phyloP scores from a whole-genome alignment of 2,797 vertebrate genomes.

The Staurois parvus region DNA sequence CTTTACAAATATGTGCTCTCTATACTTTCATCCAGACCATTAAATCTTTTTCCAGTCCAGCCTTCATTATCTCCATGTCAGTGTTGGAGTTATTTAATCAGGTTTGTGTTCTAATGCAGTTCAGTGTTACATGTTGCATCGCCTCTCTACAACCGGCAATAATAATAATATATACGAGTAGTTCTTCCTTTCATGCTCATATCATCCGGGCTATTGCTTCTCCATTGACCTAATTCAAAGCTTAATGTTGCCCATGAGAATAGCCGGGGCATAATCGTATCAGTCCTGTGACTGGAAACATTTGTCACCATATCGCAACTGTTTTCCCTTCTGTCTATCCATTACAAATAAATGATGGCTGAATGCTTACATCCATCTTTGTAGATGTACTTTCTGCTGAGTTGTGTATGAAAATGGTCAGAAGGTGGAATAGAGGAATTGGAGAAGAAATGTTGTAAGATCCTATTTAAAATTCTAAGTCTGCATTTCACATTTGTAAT shows the following conservation, averaged over 20 bases:
- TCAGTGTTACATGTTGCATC: constrained; percentile 1
- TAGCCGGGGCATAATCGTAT: constrained; percentile 26
- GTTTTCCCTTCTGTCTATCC: constrained; percentile 24
- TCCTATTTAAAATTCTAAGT: background rate
- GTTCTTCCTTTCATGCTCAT: constrained; percentile 37
- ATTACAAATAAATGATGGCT: constrained; percentile 45
- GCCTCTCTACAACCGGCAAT: constrained; percentile 16
- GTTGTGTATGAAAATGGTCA: constrained; percentile 16
- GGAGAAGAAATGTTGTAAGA: background rate
- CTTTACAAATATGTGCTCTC: constrained; percentile 1
- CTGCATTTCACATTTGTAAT: background rate
- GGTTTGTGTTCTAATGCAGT: background rate
- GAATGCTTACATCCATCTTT: constrained; percentile 33
- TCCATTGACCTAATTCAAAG: constrained; percentile 50
- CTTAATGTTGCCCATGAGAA: constrained; percentile 42
- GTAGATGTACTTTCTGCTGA: constrained; percentile 19
- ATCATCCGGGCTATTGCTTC: constrained; percentile 41
- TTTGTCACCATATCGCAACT: constrained; percentile 40
- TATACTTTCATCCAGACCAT: background rate
- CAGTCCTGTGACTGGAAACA: constrained; percentile 42
- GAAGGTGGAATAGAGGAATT: background rate
- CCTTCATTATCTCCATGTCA: constrained; percentile 14
- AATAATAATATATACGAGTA: constrained; percentile 39
- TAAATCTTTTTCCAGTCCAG: background rate
- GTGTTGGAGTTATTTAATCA: background rate